Conservation (phyloP, 2,113 vertebrate species). For the Edolisoma coerulescens region DNA sequence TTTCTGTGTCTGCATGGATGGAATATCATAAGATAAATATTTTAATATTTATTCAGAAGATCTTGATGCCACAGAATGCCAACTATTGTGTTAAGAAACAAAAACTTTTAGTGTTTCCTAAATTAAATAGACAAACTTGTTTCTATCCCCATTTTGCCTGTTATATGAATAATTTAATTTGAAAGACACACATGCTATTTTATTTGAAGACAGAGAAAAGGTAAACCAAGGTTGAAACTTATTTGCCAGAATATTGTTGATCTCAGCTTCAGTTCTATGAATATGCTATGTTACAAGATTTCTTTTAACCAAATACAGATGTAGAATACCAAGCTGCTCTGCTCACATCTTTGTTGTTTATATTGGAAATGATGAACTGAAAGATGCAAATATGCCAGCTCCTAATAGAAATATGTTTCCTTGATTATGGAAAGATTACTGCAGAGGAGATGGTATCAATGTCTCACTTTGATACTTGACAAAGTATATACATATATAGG, state of each 20-base stretch:
- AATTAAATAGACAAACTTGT: background rate
- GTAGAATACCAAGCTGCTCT: background rate
- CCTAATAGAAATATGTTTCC: background rate
- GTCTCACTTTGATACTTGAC: background rate
- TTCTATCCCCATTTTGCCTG: background rate
- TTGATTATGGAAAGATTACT: background rate
- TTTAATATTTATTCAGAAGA: background rate
- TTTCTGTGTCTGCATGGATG: background rate
- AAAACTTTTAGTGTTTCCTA: background rate
- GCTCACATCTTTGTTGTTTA: background rate
- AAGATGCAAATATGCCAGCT: background rate
- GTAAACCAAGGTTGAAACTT: background rate
- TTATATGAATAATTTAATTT: background rate
- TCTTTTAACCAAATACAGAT: background rate
- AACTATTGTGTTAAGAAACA: background rate
- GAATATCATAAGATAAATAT: background rate
- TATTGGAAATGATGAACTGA: background rate
- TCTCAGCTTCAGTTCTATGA: background rate
- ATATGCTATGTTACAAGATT: background rate
- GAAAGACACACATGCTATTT: background rate
- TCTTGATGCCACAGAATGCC: background rate
- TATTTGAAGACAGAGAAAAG: background rate
- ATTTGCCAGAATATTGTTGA: background rate
- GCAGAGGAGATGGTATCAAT: background rate
- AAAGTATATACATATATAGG: background rate